Percentiles rank a stretch among this genome's conserved stretches.
phyloP scores from a whole-genome alignment of 53 echinoderm and acorn worm genomes.

The Temnopleurus reevesii region DNA sequence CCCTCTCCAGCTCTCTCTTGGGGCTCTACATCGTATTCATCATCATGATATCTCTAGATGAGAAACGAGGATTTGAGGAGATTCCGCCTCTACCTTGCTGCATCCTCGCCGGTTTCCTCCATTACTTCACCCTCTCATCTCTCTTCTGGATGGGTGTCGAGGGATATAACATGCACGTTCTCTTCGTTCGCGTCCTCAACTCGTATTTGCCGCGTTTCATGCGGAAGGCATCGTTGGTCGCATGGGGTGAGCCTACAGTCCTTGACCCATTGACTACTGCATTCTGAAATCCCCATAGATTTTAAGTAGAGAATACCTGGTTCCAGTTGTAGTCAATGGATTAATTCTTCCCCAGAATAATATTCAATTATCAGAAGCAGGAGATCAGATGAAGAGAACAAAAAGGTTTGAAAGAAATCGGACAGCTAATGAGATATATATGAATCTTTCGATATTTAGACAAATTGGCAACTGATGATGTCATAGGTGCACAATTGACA shows the following conservation, averaged over 20 bases:
- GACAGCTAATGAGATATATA: too few relatives aligned
- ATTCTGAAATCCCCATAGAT: too few relatives aligned
- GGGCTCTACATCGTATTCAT: constrained; percentile 75
- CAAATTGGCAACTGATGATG: too few relatives aligned
- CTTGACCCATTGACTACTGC: too few relatives aligned
- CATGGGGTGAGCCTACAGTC: constrained; percentile 62
- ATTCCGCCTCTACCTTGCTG: constrained; percentile 62
- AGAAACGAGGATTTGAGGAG: constrained; percentile 61
- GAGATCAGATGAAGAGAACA: too few relatives aligned
- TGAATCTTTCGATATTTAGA: too few relatives aligned
- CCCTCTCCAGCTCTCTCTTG: constrained; percentile 66
- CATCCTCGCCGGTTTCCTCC: constrained; percentile 74
- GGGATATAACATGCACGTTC: constrained; percentile 78
- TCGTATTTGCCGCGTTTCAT: constrained; percentile 65
- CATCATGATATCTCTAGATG: constrained; percentile 67
- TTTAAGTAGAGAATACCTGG: too few relatives aligned
- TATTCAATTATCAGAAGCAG: too few relatives aligned
- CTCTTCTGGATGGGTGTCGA: constrained; percentile 92
- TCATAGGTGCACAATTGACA: too few relatives aligned
- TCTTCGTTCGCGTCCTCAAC: constrained; percentile 74
- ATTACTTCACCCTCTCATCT: constrained; percentile 85
- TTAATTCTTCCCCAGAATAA: too few relatives aligned
- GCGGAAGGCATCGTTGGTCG: constrained; percentile 68
- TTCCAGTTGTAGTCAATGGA: too few relatives aligned
- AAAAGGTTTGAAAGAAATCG: too few relatives aligned